Base-by-base conservation (phyloP, 2,888 invertebrate genomes). In the Leptura quadrifasciata region DNA sequence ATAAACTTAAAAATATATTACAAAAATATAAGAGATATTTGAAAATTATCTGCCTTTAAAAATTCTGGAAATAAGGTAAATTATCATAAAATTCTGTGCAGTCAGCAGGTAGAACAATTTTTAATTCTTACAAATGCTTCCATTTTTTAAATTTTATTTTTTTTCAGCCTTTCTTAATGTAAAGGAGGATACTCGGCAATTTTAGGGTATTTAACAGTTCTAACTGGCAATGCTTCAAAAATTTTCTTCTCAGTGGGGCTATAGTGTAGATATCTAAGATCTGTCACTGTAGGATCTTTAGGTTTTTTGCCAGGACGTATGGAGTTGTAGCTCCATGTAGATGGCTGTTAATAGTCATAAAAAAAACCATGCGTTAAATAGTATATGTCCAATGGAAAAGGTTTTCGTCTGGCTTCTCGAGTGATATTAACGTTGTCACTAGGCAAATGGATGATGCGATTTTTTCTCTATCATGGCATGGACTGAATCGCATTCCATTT, bases 401-500 rank as follows among this genome's bases (percentile, higher is more conserved):
- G 80, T 9, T 77, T 76, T 69, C 69, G 69, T 76, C 82, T 55
- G 2, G 84, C 83, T 17, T 58, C 35, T 64, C 31, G 18, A 47
- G 68, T 74, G 18, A 81, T 74, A 18, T 60, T 27, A 12, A 79
- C 60, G 61, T 80, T 83, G 15, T 82, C 80, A n/a, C 31, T 68
- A 24, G 83, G 83, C 6, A 80, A 47, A 61, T 75, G 57, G n/a
- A 78, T 74, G 12, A 35, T 47, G 61, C 47, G 55, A 6, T 75
- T 76, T 67, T 78, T 64, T 71, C 78, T 85, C 85, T 39, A 85
- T 82, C n/a, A 69, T 61, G 24, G 76, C 71, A 68, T 85, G 85
- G 8, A 85, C 82, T 0, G 79, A 78, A 68, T 86, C 85, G 31
- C 80, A 76, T 67, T 85, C 84, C 81, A 83, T 85, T 77, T 85